Percentiles rank a stretch among this genome's conserved stretches.
These are phyloP conservation scores for Rhinopomastus cyanomelas DNA, from an alignment of 2,113 vertebrate species.

Conservation along the genomic window DNA sequence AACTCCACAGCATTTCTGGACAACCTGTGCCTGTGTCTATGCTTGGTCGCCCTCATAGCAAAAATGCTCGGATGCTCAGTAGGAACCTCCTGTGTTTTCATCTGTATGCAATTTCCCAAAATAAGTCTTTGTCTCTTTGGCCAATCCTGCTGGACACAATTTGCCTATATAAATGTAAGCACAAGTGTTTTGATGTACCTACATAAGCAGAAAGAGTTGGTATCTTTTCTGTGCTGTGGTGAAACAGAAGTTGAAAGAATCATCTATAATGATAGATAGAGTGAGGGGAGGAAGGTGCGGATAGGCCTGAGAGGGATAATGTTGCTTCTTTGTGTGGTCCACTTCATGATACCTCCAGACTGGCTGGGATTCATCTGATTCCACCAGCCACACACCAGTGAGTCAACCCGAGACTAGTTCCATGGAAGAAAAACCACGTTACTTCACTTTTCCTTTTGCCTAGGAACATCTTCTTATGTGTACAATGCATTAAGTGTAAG, in stretches of 20 bases:
- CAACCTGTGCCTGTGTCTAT: neutral
- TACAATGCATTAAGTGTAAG: neutral
- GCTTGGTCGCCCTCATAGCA: neutral
- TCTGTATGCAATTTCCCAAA: neutral
- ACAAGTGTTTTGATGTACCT: neutral
- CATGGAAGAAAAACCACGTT: neutral
- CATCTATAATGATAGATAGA: too few species aligned
- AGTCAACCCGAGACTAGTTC: neutral
- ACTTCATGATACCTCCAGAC: too few species aligned
- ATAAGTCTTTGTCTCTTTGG: neutral
- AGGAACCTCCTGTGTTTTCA: neutral
- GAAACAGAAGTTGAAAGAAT: too few species aligned
- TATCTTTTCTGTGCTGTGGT: neutral
- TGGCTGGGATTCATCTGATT: too few species aligned
- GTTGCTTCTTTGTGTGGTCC: too few species aligned
- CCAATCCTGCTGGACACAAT: neutral
- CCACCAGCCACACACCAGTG: too few species aligned
- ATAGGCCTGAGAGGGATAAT: too few species aligned
- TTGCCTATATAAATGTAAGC: neutral
- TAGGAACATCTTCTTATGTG: neutral
- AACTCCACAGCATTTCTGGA: neutral
- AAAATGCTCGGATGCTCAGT: neutral
- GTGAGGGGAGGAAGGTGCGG: too few species aligned
- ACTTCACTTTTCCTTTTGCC: neutral
- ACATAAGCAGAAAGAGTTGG: neutral